phyloP scores from a whole-genome alignment of 2,888 invertebrate genomes.

The Bruchidius siliquastri region DNA sequence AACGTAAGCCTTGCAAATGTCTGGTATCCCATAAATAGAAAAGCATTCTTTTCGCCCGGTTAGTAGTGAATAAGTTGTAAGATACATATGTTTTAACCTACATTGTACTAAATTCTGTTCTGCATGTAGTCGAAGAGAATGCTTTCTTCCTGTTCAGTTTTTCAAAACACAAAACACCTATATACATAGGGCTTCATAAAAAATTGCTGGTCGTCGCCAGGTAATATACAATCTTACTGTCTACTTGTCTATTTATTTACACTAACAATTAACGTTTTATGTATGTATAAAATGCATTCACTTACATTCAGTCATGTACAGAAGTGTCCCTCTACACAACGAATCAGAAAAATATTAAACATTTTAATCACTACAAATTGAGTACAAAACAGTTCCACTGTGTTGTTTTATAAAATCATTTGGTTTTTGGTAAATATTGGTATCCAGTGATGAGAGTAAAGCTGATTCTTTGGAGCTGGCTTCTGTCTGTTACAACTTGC shows the following conservation, averaged over 20 bases:
- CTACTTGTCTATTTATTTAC: conserved; percentile 34
- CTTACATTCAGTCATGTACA: conserved; percentile 35
- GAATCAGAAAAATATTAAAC: conserved; percentile 10
- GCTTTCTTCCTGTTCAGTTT: not conserved
- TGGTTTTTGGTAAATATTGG: not conserved
- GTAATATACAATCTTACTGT: conserved; percentile 28
- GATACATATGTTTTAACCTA: conserved; percentile 11
- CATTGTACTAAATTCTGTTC: conserved; percentile 18
- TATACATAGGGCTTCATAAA: conserved; percentile 33
- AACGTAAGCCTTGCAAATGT: not conserved
- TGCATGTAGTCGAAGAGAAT: conserved; percentile 6
- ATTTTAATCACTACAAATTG: conserved; percentile 6
- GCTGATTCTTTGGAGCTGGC: not conserved
- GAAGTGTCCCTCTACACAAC: conserved; percentile 17
- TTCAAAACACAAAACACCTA: conserved; percentile 8
- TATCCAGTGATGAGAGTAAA: not conserved
- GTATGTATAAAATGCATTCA: conserved; percentile 34
- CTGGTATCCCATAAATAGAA: not conserved
- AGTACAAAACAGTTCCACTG: conserved; percentile 5
- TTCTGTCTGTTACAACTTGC: not conserved
- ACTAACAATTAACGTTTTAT: conserved; percentile 38
- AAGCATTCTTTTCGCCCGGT: conserved; percentile 5
- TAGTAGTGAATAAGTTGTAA: not conserved
- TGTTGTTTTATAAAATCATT: not conserved
- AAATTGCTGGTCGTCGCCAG: conserved; percentile 40